Percentiles rank a stretch among this genome's conserved stretches.
phyloP scores from a whole-genome alignment of 2,797 vertebrate species.

The Pyrocephalus nanus region DNA sequence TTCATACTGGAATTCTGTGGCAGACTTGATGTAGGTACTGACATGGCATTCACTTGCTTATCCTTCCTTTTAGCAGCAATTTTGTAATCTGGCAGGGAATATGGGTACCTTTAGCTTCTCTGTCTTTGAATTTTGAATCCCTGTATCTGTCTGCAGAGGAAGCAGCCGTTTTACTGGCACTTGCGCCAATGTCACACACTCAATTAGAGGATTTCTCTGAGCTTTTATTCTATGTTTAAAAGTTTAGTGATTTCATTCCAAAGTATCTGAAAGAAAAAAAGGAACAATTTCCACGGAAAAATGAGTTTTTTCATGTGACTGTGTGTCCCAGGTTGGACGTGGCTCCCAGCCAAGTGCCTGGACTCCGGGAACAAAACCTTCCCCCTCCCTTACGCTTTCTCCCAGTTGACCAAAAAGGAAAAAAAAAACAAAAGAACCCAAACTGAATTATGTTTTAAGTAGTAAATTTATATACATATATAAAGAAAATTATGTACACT shows the following conservation, averaged over 20 bases:
- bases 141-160: not conserved
- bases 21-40: not conserved
- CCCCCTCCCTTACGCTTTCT: too few relatives aligned
- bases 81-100: not conserved
- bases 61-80: not conserved
- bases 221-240: not conserved
- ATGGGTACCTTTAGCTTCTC: not conserved
- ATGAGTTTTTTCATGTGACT: not conserved
- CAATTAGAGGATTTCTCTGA: not conserved
- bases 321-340: too few relatives aligned
- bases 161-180: slow-evolving; percentile 32
- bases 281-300: not conserved
- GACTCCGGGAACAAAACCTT: too few relatives aligned
- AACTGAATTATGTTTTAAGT: too few relatives aligned
- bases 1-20: not conserved
- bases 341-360: too few relatives aligned
- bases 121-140: not conserved
- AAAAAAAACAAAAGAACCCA: too few relatives aligned
- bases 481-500: too few relatives aligned
- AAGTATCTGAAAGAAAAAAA: not conserved
- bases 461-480: too few relatives aligned
- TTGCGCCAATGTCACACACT: not conserved
- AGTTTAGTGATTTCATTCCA: not conserved
- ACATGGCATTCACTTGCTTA: not conserved
- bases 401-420: too few relatives aligned